Conservation (phyloP, 2,113 vertebrate genomes). For the Bambusicola thoracicus region DNA sequence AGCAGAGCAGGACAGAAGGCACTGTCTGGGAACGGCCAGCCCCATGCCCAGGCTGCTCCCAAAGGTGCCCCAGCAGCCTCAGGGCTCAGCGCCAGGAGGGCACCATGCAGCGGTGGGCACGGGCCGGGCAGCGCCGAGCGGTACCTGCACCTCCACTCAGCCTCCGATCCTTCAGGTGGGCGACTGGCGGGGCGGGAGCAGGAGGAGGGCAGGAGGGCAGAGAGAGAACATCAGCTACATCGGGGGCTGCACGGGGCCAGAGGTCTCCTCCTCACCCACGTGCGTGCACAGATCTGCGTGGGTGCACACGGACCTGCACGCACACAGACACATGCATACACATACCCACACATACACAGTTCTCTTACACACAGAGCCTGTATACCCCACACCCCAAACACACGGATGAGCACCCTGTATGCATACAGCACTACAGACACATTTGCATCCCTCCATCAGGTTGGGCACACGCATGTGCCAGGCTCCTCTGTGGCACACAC, state of each 20-base stretch:
- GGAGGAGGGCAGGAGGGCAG: constrained; percentile 69
- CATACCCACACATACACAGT: neutral
- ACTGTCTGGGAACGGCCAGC: neutral
- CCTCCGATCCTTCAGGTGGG: constrained; percentile 98
- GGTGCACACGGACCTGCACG: neutral
- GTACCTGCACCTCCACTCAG: constrained; percentile 98
- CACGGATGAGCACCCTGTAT: accelerated
- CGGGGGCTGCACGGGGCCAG: accelerated
- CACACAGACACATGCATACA: neutral
- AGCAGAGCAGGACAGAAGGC: neutral
- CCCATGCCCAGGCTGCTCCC: constrained; percentile 10
- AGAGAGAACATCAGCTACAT: neutral
- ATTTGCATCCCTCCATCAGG: neutral
- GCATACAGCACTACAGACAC: accelerated
- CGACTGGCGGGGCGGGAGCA: constrained; percentile 86
- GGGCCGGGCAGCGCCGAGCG: neutral
- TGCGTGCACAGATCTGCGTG: no score
- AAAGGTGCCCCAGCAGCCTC: neutral
- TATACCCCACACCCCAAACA: accelerated
- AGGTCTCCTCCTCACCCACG: neutral
- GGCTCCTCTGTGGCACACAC: neutral
- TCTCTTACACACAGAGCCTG: neutral
- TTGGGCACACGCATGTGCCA: accelerated
- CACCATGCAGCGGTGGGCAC: constrained; percentile 57
- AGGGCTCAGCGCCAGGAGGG: neutral